Base-by-base conservation (phyloP, 2,888 invertebrate genomes). In the Pedicia rivosa region DNA sequence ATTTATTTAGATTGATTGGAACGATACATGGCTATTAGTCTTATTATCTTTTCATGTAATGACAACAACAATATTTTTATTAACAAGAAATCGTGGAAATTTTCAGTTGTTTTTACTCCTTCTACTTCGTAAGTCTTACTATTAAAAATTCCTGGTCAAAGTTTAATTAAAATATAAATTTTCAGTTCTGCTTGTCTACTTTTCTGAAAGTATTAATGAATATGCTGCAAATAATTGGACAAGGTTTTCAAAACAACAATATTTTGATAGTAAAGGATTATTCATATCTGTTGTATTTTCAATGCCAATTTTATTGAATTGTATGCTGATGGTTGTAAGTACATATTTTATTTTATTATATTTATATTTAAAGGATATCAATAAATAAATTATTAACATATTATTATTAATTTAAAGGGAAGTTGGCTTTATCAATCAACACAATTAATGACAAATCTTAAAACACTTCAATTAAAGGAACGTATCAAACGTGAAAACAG, bases 281-380 rank as follows among this genome's bases (percentile, higher is more conserved):
- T 92, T 92, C 57, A 90, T 92, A 68, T 91, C 91, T 1, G 72
- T 88, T 9, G 84, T 91, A 15, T 90, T 90, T 62, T 91, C 88
- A n/a, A 78, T 86, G 54, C 92, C 92, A 15, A 79, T 91, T 51
- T 66, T 92, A 40, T 68, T 91, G 36, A 91, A 90, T 62, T 91
- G 90, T 56, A 82, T 91, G 77, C 70, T 91, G 45, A 78, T 91
- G 73, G 83, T 92, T 72, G 90, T 91, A 69, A 79, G 86, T 77
- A 51, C 38, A 35, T 20, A 28, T 20, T 17, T 32, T 15, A 22
- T 19, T 26, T 12, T 22, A 9, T 39, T 22, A 12, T 37, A 13
- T 13, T n/a, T 28, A 4, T 20, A 20, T 38, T n/a, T 37, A 33
- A 39, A 12, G 14, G 28, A 26, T 17, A 25, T 12, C 26, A 25